Evolutionary conservation across 2,113 vertebrate genomes (phyloP), one percentile per base, ranked within the genome.

Genomic region (Mystacornis crossleyi): DNA sequence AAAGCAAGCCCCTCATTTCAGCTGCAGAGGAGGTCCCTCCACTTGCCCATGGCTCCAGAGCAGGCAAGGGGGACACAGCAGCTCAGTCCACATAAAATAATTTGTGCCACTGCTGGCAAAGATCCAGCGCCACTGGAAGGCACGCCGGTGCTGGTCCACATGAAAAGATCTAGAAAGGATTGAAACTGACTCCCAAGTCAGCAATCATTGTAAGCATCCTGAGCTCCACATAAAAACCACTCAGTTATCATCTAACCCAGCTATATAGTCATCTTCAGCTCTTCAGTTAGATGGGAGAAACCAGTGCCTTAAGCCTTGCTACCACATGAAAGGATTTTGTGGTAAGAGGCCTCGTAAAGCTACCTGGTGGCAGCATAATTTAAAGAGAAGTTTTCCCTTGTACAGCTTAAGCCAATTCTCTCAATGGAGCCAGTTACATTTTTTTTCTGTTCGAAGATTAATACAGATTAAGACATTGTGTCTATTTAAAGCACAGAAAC

Each of bases 21-120:
- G 1, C 15, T 21, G n/a, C 47, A 53, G 4, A 51, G 33, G 34
- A 71, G 16, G 17, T 18, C 23, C 34, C 62, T 55, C 16, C 19
- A 21, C 9, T 24, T 0, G 0, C 51, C 55, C 2, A 0, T 9
- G 17, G 17, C 26, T 33, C 12, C 38, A 26, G 4, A 33, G 33
- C 0, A 0, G 15, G 54, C 17, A 31, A 72, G 36, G 40, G 12
- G 28, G 8, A 73, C 1, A 10, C 0, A 0, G 55, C 12, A 54
- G 29, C 55, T 64, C 55, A 78, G 14, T 9, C 84, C 57, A 75
- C n/a, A 86, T 23, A 47, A 42, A 80, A 24, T 31, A 34, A n/a
- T 18, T 91, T 28, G 9, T 67, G 38, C 42, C 26, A 43, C 17
- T 25, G 26, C 55, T 66, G 20, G 29, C 67, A 73, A 88, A 85